phyloP scores from a whole-genome alignment of 2,113 vertebrate species.

The Jacana jacana region DNA sequence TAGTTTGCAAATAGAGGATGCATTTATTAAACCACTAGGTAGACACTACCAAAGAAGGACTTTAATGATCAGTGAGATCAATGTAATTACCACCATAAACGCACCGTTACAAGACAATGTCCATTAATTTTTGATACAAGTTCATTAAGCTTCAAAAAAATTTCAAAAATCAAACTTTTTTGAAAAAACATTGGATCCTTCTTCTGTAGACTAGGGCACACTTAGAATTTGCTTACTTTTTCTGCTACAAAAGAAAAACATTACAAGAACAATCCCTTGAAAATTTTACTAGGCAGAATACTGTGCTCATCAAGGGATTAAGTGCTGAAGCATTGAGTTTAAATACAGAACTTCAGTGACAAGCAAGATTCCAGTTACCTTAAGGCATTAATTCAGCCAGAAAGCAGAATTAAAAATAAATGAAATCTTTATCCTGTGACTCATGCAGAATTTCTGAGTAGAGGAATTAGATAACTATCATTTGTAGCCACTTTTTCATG shows the following conservation, averaged over 20 bases:
- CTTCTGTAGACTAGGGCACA: neutral
- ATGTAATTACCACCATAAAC: neutral
- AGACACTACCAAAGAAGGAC: neutral
- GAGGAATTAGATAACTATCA: neutral
- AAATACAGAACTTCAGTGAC: neutral
- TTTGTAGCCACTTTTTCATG: neutral
- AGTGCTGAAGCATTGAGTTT: neutral
- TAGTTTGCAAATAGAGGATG: neutral
- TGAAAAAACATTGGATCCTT: neutral
- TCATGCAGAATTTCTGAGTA: neutral
- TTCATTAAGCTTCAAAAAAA: neutral
- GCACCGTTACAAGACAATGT: neutral
- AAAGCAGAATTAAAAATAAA: constrained; percentile 25
- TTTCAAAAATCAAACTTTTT: neutral
- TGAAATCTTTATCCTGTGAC: neutral
- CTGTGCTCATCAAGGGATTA: neutral
- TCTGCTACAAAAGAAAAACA: neutral
- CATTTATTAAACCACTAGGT: neutral
- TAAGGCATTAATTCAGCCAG: constrained; percentile 23
- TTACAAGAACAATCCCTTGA: neutral
- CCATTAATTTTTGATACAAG: neutral
- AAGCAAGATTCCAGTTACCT: neutral
- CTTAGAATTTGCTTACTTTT: neutral
- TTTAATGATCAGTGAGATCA: neutral
- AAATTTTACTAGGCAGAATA: neutral